A percentile compares a stretch with the other conserved stretches of the same genome.
These are phyloP conservation scores for Pseudorhiza aurosa DNA, from an alignment of 30 jellyfish, hydroid and myxozoan genomes.

Conservation along the genomic window DNA sequence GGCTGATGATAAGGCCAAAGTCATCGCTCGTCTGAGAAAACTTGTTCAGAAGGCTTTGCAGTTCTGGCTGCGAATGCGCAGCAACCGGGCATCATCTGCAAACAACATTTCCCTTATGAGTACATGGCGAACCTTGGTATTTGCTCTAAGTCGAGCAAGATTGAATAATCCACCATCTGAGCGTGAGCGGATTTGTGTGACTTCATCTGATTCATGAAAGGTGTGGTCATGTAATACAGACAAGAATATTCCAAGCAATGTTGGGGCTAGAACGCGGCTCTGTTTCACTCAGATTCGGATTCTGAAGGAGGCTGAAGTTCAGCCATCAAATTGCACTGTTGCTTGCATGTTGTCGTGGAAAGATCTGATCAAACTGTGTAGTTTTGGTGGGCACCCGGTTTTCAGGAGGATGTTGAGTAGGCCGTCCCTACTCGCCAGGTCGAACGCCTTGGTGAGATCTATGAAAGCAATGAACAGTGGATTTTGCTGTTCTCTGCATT, in stretches of 20 bases:
- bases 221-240: conserved; percentile 54
- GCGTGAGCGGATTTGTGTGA: conserved; percentile 40
- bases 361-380: not conserved
- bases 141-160: conserved; percentile 44
- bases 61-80: too few relatives aligned
- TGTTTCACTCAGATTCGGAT: too few relatives aligned
- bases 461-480: conserved; percentile 29
- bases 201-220: conserved; percentile 18
- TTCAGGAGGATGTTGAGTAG: conserved; percentile 18
- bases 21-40: too few relatives aligned
- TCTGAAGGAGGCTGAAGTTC: too few relatives aligned
- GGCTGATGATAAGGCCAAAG: too few relatives aligned
- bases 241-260: conserved; percentile 50
- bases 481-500: conserved; percentile 35
- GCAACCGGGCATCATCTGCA: too few relatives aligned
- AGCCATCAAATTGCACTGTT: too few relatives aligned
- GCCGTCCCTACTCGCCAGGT: conserved; percentile 39
- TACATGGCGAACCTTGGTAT: conserved; percentile 18
- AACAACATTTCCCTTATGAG: conserved; percentile 69
- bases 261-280: conserved; percentile 36
- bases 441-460: conserved; percentile 64
- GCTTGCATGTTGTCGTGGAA: conserved; percentile 40
- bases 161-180: conserved; percentile 58
- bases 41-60: too few relatives aligned
- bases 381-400: conserved; percentile 56